A percentile compares a stretch with the other conserved stretches of the same genome.
Conservation (phyloP, 2,113 vertebrate species). For the Regulus satrapa region DNA sequence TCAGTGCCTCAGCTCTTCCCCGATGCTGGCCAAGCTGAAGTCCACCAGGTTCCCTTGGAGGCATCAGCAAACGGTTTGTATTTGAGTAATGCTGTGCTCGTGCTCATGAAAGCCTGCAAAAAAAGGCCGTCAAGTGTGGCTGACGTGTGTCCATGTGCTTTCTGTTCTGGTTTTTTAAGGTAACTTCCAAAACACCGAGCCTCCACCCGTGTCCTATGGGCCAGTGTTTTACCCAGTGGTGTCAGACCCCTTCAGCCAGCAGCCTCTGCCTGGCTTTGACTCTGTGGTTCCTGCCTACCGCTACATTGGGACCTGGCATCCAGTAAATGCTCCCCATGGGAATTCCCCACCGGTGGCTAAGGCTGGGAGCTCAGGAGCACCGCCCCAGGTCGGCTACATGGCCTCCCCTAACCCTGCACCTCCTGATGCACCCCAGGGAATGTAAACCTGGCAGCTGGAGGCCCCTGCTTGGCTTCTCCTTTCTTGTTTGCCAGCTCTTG, state of each 20-base stretch:
- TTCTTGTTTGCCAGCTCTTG: neutral
- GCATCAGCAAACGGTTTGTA: constrained; percentile 69
- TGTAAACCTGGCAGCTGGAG: constrained; percentile 54
- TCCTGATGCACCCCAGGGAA: constrained; percentile 80
- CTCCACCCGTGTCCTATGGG: constrained; percentile 62
- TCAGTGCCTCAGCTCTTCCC: constrained; percentile 67
- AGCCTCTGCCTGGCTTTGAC: constrained; percentile 78
- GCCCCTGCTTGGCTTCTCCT: neutral
- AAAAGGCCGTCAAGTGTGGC: neutral
- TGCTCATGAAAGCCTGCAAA: neutral
- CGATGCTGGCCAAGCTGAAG: constrained; percentile 68
- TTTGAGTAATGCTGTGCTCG: neutral
- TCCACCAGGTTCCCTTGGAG: constrained; percentile 68
- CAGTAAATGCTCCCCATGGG: constrained; percentile 65
- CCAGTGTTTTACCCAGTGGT: constrained; percentile 79
- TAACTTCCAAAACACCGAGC: constrained; percentile 70
- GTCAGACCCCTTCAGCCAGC: constrained; percentile 76
- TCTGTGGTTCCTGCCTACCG: constrained; percentile 76
- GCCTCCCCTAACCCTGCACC: constrained; percentile 72
- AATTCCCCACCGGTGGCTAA: constrained; percentile 52
- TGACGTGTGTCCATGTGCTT: neutral
- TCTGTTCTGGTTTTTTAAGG: constrained; percentile 63
- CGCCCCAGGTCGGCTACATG: constrained; percentile 77
- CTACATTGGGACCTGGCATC: constrained; percentile 72
- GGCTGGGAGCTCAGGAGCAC: constrained; percentile 68